Evolutionary conservation across 2,888 invertebrate species (phyloP).

Genomic region (Cenopis cana): DNA sequence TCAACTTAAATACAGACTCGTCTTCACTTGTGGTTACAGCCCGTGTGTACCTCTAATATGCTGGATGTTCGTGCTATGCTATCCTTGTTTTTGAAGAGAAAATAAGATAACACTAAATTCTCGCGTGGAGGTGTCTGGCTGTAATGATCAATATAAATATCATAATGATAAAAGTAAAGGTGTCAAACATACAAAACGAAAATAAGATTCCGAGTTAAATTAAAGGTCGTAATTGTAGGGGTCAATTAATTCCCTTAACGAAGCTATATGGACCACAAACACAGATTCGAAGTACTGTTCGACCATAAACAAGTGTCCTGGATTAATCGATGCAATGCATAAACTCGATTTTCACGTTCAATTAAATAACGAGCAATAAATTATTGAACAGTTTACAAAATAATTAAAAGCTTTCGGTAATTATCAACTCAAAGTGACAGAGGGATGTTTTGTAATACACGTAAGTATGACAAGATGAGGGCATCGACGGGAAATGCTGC

Average conservation of each 20-base stretch:
- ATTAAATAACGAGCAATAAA: background rate
- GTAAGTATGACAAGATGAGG: background rate
- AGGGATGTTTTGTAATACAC: conserved; percentile 15
- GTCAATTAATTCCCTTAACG: background rate
- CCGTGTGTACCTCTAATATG: no score
- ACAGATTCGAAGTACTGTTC: background rate
- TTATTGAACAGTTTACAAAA: background rate
- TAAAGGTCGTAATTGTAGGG: no score
- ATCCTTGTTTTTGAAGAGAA: no score
- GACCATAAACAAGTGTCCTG: background rate
- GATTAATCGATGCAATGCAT: background rate
- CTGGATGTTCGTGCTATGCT: no score
- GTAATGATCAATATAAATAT: no score
- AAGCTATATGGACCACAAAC: conserved; percentile 4
- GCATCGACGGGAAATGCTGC: background rate
- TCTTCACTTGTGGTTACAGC: no score
- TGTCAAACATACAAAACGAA: no score
- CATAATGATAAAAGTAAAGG: no score
- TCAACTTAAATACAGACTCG: no score
- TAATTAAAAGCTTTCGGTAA: conserved; percentile 10
- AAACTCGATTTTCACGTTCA: conserved; percentile 8
- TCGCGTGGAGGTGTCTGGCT: no score
- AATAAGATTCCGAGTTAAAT: no score
- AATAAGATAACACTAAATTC: no score
- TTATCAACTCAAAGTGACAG: conserved; percentile 9